Base-by-base conservation (phyloP, 2,113 vertebrate species). In the Bettongia penicillata region DNA sequence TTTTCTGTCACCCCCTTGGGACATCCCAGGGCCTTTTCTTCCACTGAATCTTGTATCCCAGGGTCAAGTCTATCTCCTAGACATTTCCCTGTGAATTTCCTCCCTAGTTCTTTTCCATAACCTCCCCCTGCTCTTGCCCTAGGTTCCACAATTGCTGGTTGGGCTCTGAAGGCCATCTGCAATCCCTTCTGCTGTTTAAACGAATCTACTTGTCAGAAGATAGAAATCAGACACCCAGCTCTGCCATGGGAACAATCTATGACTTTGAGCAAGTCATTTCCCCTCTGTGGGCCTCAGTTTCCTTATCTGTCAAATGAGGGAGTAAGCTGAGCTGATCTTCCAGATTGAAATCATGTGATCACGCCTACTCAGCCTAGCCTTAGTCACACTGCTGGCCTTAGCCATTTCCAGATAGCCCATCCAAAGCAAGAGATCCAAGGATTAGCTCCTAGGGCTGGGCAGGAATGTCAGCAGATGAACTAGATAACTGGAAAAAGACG, bases 391-490 rank as follows among this genome's bases (percentile, higher is more conserved):
- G 68, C n/a, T 84, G 68, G 68, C 68, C 68, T 43, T 23, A 84
- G 68, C n/a, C 19, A 43, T 43, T 84, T 84, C 68, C 68, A 77
- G 68, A 77, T 77, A 77, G 68, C 68, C 37, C 68, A 77, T 77
- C 68, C 68, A 84, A 84, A 43, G 68, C n/a, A 84, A 84, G 19
- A 84, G 68, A 84, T 84, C n/a, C n/a, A 84, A n/a, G 68, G 68
- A 84, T 84, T 84, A 84, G n/a, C 68, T 84, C 68, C 68, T 84
- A 84, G 68, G 68, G 68, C 68, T 84, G 68, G n/a, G n/a, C 68
- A 43, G n/a, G n/a, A 84, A 84, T 84, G 68, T 84, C 68, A 84
- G 68, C 68, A 84, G n/a, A 84, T 84, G 68, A 84, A 84, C 8
- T 84, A n/a, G 19, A 84, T 84, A 84, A 23, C 43, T 84, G 68